Base-by-base conservation (phyloP, 2,797 vertebrate species). In the Pipistrellus pygmaeus region DNA sequence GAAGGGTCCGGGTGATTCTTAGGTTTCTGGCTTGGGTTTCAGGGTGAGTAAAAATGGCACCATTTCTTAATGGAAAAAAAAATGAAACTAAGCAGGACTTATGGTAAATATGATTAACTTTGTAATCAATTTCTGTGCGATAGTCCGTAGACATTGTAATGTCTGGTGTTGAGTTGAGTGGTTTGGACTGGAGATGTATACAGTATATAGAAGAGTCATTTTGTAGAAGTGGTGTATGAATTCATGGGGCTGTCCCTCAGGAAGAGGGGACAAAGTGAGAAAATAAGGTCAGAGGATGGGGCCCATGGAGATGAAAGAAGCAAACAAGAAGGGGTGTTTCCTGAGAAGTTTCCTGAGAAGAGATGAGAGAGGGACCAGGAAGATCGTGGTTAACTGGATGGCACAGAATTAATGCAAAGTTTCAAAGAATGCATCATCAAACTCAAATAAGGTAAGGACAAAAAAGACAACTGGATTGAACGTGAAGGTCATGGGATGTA, bases 41-140 rank as follows among this genome's bases (percentile, higher is more conserved):
- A 75, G 44, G 38, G 12, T 18, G 18, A 64, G 10, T 55, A 53
- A 80, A 83, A 12, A 69, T 73, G 41, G 6, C 21, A 57, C 20
- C 12, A 23, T 89, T 69, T 69, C 66, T 66, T 90, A 6, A 90
- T 41, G 53, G 48, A 72, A 41, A 81, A 89, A 69, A 89, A 69
- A 30, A 57, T 46, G 20, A 41, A 5, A 38, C 51, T 21, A 32
- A 77, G 14, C 8, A 0, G 72, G 62, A 57, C 46, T 76, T 57
- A 35, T 18, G 12, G n/a, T 55, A 66, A 76, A 73, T 53, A 48
- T 30, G 44, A 73, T 53, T 77, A 18, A 51, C 44, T 87, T 48
- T 32, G 44, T 44, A 60, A 75, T 21, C 38, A 57, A 0, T 76
- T 90, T 20, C 57, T 78, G 2, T 21, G 10, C 10, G 30, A 3